A percentile compares a stretch with the other conserved stretches of the same genome.
phyloP scores from a whole-genome alignment of 1,140 invertebrate species.

The Drosophila fuyamai region DNA sequence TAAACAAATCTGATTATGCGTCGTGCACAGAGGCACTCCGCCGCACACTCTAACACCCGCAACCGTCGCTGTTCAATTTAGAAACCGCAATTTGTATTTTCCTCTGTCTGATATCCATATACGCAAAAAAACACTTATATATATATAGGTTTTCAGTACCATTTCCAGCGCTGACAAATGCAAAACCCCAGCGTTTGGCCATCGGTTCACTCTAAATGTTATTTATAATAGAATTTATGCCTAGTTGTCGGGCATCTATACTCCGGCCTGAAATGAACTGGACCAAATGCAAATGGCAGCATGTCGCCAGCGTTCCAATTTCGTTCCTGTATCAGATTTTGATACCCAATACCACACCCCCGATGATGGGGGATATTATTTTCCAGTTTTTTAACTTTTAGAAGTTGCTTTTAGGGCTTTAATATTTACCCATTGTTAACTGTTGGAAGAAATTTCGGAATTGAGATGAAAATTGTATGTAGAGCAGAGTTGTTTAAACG shows the following conservation, averaged over 20 bases:
- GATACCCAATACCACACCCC: background rate
- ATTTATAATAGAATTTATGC: constrained; percentile 83
- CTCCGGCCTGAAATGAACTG: constrained; percentile 16
- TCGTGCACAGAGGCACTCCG: constrained; percentile 40
- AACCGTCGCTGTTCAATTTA: constrained; percentile 63
- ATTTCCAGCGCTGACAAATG: constrained; percentile 80
- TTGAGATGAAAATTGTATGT: no score
- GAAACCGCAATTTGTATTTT: constrained; percentile 78
- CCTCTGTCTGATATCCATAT: constrained; percentile 24
- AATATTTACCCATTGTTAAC: no score
- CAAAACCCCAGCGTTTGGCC: constrained; percentile 58
- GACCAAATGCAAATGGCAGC: constrained; percentile 77
- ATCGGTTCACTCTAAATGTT: constrained; percentile 64
- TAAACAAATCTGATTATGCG: constrained; percentile 78
- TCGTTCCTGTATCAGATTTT: constrained; percentile 53
- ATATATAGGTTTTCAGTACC: constrained; percentile 50
- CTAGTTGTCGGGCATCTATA: constrained; percentile 50
- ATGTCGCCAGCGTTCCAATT: constrained; percentile 67
- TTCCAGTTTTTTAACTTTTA: background rate
- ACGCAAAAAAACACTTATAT: constrained; percentile 4
- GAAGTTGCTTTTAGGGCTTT: no score
- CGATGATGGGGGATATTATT: background rate
- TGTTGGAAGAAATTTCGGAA: no score
- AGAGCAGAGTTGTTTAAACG: no score
- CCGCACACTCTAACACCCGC: constrained; percentile 7